Evolutionary conservation across 2,888 invertebrate species (phyloP), one percentile per base, ranked within the genome.

Genomic region (Diaprepes abbreviatus): DNA sequence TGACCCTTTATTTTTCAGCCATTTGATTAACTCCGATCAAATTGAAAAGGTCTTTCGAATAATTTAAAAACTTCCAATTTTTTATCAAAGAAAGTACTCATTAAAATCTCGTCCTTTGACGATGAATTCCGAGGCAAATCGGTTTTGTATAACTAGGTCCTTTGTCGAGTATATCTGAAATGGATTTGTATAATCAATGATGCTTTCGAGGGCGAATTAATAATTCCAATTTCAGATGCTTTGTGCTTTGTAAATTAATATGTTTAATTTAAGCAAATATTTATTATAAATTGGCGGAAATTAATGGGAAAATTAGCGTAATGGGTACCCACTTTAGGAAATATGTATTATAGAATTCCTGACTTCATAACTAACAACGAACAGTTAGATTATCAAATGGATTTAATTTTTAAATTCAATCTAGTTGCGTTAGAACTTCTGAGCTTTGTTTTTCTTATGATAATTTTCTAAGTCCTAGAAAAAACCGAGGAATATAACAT

Each of bases 101-200:
- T 69, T 69, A 69, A 69, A 69, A 59, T 66, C 50, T 48, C 66
- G 59, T 35, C 54, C 66, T 62, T 60, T 62, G 67, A 31, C 66
- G 50, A 57, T 62, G 69, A 58, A 64, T 69, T 64, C 19, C 52
- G 54, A 58, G n/a, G 45, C 64, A 69, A 69, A 69, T 69, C 64
- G 69, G 59, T 59, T 66, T 66, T 59, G 59, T 59, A 59, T 58
- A 55, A 59, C 55, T 17, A 59, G 36, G 59, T n/a, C 55, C 66
- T 66, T 66, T 66, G 66, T 52, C 59, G 43, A 45, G 12, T 57
- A 55, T 57, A 43, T 52, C 62, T 62, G 38, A 57, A 57, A 48
- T 57, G 55, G 65, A 65, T 65, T 64, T 54, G 64, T 64, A 45
- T 64, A 64, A 64, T 64, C 64, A 64, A 64, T 55, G 55, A 43